Base-by-base conservation (phyloP, 1,140 invertebrate genomes). In the Neodiprion fabricii region DNA sequence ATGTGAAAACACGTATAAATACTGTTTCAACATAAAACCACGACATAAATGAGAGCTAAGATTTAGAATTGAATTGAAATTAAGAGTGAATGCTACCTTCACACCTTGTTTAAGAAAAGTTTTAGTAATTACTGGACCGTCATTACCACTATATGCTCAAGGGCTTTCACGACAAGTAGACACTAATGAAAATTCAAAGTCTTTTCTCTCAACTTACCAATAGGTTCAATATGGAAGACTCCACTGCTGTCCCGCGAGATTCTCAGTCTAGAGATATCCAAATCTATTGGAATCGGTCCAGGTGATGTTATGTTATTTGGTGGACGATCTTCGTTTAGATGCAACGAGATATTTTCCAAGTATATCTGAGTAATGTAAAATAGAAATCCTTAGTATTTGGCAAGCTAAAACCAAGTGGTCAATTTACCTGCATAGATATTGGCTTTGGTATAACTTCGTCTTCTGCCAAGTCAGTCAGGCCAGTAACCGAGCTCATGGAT, bases 221-320 rank as follows among this genome's bases (percentile, higher is more conserved):
- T 79, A 48, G 93, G 93, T 73, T 94, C 91, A 28, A 97, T 91
- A 74, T 92, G 90, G 65, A 97, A 92, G 1, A 95, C 87, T 7
- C 96, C 96, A 73, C 91, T 90, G 12, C 85, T 85, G 74, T 92
- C 93, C 74, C 96, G 88, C 12, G 86, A 89, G 76, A 97, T 89
- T 21, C 89, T 90, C 53, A 97, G 86, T 40, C 91, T 90, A 11
- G 92, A 91, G 28, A 97, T 91, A 75, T 90, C 91, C 53, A 97
- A 79, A 88, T 96, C 92, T n/a, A 96, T 89, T 1, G 96, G 95
- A 69, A 95, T 89, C 1, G 94, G 92, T 0, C 94, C 94, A 8
- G 95, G 94, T 4, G 94, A 95, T n/a, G 94, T 95, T 79, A 96
- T 94, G 80, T 95, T 96, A 49, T 91, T 92, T 2, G 93, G 92